Base-by-base conservation (phyloP, 2,797 vertebrate genomes). In the Sebastolobus altivelis region DNA sequence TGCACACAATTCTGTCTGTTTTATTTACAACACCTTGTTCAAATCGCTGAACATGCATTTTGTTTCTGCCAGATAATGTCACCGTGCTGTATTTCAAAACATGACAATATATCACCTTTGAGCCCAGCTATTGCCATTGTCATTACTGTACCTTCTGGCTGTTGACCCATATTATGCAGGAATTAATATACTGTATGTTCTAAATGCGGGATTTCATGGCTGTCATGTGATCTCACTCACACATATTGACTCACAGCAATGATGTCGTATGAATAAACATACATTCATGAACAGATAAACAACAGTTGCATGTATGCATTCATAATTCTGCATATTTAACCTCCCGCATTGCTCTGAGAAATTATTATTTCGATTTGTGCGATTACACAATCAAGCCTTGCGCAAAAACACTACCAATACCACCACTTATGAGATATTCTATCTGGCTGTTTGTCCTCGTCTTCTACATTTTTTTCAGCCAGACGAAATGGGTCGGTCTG, bases 371-470 rank as follows among this genome's bases (percentile, higher is more conserved):
- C 25, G 18, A 67, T 46, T 4, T 12, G 6, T 20, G 37, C 7
- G 4, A 35, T 63, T 37, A 22, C 8, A 65, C 27, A 77, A 40
- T 49, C 3, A 12, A 68, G 33, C 13, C 11, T 27, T 13, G 3
- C 69, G 59, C 54, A 22, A 9, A 25, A 5, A 60, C 35, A 10
- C 55, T 31, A 4, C 31, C 18, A 38, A 52, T 1, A 20, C 52
- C 46, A 35, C 31, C 46, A 20, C n/a, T 52, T 29, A 29, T 58
- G 25, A 69, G 18, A 71, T 22, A 54, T 49, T 27, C 40, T 22
- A 54, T 68, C 63, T 73, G 70, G 37, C 66, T 65, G 13, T 63
- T 84, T 54, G 56, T 79, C 7, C 37, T 65, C 25, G 22, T 74
- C 46, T 46, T 60, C 46, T 56, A n/a, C 16, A 12, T 65, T 52